Conservation (phyloP, 2,113 vertebrate species). For the Vulpes ferrilata region DNA sequence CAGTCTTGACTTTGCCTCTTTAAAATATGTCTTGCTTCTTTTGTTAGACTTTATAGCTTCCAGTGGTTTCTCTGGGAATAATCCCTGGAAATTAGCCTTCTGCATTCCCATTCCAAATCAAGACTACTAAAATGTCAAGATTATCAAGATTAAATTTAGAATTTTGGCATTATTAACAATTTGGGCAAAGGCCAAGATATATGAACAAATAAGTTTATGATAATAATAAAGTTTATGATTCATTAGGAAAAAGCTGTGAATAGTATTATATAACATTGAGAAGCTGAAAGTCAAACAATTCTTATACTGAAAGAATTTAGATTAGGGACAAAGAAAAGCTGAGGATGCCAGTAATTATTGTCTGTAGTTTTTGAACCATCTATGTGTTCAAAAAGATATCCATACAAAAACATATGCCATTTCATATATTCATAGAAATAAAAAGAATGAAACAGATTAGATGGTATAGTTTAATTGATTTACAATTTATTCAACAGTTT, state of each 20-base stretch:
- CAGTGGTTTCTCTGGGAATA: neutral
- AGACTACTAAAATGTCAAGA: conserved; percentile 40
- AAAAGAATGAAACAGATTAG: neutral
- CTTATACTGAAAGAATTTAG: neutral
- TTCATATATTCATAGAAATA: neutral
- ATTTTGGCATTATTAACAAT: neutral
- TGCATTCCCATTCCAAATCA: neutral
- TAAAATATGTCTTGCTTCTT: neutral
- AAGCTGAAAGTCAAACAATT: neutral
- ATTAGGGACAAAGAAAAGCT: neutral
- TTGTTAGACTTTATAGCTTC: neutral
- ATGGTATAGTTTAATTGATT: neutral
- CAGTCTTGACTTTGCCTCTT: neutral
- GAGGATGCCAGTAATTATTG: neutral
- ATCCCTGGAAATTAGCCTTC: neutral
- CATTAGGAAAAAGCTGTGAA: neutral
- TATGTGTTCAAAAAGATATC: neutral
- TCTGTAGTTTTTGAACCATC: neutral
- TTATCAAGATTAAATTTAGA: conserved; percentile 21
- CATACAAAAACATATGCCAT: neutral
- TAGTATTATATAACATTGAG: neutral
- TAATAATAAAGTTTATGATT: neutral
- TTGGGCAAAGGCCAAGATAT: neutral
- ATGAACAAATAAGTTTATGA: neutral
- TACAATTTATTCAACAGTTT: neutral